Percentiles rank a stretch among this genome's conserved stretches.
These are phyloP conservation scores for Andrena chrysosceles DNA, from an alignment of 2,888 invertebrate genomes.

Conservation along the genomic window DNA sequence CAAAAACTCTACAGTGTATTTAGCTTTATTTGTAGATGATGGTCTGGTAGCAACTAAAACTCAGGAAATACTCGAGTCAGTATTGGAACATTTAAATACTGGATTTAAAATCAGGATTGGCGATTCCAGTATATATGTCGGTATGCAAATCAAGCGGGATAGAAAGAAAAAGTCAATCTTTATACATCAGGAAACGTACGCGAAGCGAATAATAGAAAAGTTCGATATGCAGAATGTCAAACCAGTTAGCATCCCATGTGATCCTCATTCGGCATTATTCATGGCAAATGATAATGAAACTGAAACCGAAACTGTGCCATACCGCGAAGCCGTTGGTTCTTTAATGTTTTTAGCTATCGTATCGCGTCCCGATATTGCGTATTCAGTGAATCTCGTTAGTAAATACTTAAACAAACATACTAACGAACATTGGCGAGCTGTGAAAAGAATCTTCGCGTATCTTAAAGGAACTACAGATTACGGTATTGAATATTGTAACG, in stretches of 20 bases:
- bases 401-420: neutral
- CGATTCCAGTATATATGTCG: neutral
- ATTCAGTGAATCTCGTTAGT: neutral
- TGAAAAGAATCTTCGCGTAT: neutral
- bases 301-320: neutral
- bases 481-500: neutral
- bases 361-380: neutral
- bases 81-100: too few relatives aligned
- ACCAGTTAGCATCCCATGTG: neutral
- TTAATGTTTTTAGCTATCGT: neutral
- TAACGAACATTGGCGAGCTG: neutral
- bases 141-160: neutral
- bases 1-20: too few relatives aligned
- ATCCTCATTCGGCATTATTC: neutral
- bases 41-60: too few relatives aligned
- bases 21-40: neutral
- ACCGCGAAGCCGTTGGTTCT: neutral
- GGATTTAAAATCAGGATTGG: too few relatives aligned
- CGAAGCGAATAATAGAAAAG: neutral
- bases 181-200: neutral
- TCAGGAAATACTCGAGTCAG: too few relatives aligned
- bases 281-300: neutral
- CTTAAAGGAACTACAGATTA: neutral
- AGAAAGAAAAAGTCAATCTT: neutral
- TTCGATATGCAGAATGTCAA: neutral